A percentile compares a stretch with the other conserved stretches of the same genome.
Evolutionary conservation across 2,797 vertebrate species (phyloP).

Genomic region (Hoplostethus atlanticus): DNA sequence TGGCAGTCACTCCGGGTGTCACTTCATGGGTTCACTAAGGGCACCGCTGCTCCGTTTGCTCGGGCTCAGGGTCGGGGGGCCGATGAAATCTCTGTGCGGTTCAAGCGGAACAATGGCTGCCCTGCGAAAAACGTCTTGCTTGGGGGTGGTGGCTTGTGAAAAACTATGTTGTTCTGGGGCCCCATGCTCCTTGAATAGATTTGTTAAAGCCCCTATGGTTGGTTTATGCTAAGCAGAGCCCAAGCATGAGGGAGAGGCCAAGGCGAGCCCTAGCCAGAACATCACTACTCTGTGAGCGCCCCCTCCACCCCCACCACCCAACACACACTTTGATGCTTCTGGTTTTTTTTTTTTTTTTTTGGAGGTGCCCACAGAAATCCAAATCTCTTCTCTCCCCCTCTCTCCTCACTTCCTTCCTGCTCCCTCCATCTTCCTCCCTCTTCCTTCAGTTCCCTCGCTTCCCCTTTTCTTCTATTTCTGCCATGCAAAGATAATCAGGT

Average conservation of each 20-base stretch:
- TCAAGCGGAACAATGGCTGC: constrained; percentile 87
- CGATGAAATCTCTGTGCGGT: constrained; percentile 84
- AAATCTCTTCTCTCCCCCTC: constrained; percentile 69
- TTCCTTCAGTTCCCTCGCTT: constrained; percentile 82
- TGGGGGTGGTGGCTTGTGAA: constrained; percentile 88
- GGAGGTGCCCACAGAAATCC: constrained; percentile 89
- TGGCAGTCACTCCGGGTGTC: constrained; percentile 83
- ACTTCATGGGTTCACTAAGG: constrained; percentile 83
- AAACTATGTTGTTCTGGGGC: constrained; percentile 87
- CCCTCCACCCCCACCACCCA: constrained; percentile 62
- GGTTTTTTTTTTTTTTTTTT: constrained; percentile 84
- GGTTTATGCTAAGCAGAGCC: constrained; percentile 92
- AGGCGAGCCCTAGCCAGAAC: constrained; percentile 86
- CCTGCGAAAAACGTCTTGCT: constrained; percentile 80
- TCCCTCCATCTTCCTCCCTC: constrained; percentile 60
- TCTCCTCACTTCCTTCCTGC: constrained; percentile 66
- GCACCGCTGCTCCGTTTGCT: constrained; percentile 72
- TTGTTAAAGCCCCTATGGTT: constrained; percentile 93
- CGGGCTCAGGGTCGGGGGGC: constrained; percentile 75
- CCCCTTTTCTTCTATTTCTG: constrained; percentile 91
- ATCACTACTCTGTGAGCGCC: constrained; percentile 83
- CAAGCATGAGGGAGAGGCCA: constrained; percentile 85
- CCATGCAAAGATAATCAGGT: constrained; percentile 99
- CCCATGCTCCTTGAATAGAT: constrained; percentile 92
- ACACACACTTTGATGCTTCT: constrained; percentile 87